These are phyloP conservation scores for Osmerus eperlanus DNA, from an alignment of 2,113 vertebrate genomes.

Conservation along the genomic window DNA sequence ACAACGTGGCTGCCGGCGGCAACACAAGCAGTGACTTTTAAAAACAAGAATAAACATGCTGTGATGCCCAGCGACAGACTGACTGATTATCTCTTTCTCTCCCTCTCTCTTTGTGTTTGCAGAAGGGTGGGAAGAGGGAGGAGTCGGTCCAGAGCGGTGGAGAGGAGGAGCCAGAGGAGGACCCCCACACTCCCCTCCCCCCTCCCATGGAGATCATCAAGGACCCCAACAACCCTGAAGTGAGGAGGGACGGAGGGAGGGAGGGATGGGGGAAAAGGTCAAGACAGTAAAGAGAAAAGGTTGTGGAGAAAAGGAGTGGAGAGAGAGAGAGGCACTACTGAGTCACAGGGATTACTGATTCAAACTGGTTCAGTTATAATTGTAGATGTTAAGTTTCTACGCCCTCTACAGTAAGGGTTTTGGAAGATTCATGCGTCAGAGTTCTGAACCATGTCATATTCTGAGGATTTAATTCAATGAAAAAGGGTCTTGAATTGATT, in stretches of 20 bases:
- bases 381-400: too few relatives aligned
- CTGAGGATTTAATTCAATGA: too few relatives aligned
- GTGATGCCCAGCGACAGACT: neutral
- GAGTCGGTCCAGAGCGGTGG: constrained; percentile 79
- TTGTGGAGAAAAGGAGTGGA: neutral
- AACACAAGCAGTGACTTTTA: neutral
- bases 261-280: neutral
- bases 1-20: neutral
- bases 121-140: constrained; percentile 87
- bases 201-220: constrained; percentile 99
- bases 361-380: too few relatives aligned
- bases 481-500: too few relatives aligned
- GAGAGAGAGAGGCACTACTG: constrained; percentile 22
- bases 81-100: neutral
- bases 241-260: constrained; percentile 74
- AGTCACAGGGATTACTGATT: constrained; percentile 78
- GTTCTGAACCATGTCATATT: too few relatives aligned
- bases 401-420: too few relatives aligned
- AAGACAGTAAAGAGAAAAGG: too few relatives aligned
- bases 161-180: constrained; percentile 95
- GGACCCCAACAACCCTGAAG: constrained; percentile 89
- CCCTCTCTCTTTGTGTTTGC: constrained; percentile 40
- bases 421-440: too few relatives aligned
- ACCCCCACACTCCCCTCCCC: constrained; percentile 88
- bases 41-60: neutral